Evolutionary conservation across 2,888 invertebrate species (phyloP).

Genomic region (Diachrysia chrysitis): DNA sequence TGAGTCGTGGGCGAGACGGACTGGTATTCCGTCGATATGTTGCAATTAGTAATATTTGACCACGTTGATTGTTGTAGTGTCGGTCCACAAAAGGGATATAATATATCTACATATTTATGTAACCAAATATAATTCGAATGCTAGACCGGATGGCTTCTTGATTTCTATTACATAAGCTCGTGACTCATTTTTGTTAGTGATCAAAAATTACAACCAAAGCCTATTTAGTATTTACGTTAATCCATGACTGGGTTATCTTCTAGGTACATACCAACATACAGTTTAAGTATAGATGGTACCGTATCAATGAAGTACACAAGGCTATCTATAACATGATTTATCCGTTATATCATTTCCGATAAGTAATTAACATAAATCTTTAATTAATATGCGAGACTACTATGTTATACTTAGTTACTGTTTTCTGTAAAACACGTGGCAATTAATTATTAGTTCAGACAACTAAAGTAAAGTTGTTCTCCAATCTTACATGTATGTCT

Average conservation of each 20-base stretch:
- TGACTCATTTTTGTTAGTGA: background rate
- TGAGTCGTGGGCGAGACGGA: constrained; percentile 20
- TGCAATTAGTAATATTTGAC: constrained; percentile 7
- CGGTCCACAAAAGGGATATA: background rate
- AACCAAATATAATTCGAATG: background rate
- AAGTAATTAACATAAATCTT: background rate
- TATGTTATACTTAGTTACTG: background rate
- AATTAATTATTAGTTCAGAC: background rate
- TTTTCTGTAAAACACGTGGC: background rate
- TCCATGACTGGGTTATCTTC: background rate
- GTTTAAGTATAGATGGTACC: background rate
- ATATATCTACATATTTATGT: no score
- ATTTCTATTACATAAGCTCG: background rate
- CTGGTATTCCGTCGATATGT: background rate
- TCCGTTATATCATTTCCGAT: background rate
- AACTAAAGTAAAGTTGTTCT: background rate
- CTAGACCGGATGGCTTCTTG: background rate
- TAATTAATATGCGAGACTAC: background rate
- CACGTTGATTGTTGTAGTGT: constrained; percentile 4
- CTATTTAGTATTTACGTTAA: background rate
- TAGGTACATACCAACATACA: no score
- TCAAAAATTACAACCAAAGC: background rate
- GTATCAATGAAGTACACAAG: constrained; percentile 4
- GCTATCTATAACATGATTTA: background rate
- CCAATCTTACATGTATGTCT: no score